Percentiles rank a stretch among this genome's conserved stretches.
These are phyloP conservation scores for Mantis religiosa DNA, from an alignment of 2,888 invertebrate genomes.

Conservation along the genomic window DNA sequence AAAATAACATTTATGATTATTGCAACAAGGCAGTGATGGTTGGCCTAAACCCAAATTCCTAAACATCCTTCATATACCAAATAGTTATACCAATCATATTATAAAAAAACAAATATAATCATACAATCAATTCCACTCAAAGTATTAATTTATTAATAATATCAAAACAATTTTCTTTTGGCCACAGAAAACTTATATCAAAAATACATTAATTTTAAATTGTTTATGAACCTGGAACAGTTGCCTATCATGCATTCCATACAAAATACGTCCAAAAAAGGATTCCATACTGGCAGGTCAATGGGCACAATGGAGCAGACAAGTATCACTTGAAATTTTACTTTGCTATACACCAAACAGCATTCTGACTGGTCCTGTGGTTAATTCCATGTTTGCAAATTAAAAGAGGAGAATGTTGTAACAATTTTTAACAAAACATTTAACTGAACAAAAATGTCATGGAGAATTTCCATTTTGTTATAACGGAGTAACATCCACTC, in stretches of 20 bases:
- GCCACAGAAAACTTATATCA: too few species aligned
- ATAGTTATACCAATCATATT: too few species aligned
- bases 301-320: not conserved
- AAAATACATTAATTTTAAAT: too few species aligned
- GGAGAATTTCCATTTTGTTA: not conserved
- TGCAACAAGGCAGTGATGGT: too few species aligned
- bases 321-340: not conserved
- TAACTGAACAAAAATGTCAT: not conserved
- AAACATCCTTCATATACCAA: too few species aligned
- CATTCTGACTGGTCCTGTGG: not conserved
- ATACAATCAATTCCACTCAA: too few species aligned
- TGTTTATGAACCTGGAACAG: not conserved
- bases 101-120: too few species aligned
- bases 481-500: not conserved
- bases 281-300: not conserved
- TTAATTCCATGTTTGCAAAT: not conserved
- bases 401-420: not conserved
- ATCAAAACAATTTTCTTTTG: too few species aligned
- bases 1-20: too few species aligned
- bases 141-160: too few species aligned
- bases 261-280: not conserved
- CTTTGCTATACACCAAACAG: not conserved
- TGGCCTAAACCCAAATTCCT: too few species aligned
- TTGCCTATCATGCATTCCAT: not conserved
- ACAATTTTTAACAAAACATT: not conserved